Conservation (phyloP, 64 coral and sea anemone genomes). For the Stichodactyla mertensii region DNA sequence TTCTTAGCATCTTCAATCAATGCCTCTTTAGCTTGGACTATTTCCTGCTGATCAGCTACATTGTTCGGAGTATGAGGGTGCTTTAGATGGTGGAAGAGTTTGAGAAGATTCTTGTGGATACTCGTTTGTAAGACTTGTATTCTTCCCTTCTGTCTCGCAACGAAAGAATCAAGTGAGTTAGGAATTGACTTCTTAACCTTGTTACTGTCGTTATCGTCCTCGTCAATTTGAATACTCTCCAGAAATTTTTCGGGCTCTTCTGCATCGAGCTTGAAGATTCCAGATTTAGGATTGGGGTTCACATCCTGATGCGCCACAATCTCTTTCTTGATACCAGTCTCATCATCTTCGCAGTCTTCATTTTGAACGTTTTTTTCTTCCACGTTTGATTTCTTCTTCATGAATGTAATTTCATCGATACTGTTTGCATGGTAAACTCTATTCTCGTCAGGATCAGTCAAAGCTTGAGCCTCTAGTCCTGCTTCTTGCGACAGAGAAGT, state of each 20-base stretch:
- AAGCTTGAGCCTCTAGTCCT: conserved; percentile 18
- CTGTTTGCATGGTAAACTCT: background rate
- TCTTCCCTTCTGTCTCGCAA: conserved; percentile 6
- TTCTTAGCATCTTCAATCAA: conserved; percentile 11
- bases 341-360: background rate
- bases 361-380: background rate
- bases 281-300: background rate
- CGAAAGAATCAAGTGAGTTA: background rate
- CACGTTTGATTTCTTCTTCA: conserved; percentile 23
- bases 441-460: conserved; percentile 25
- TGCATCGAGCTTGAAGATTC: background rate
- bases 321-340: background rate
- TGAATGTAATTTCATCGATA: conserved; percentile 2
- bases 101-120: conserved; percentile 55
- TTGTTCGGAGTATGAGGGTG: background rate
- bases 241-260: background rate
- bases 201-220: background rate
- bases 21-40: conserved; percentile 1
- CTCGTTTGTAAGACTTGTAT: conserved; percentile 45
- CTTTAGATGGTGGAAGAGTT: conserved; percentile 61
- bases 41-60: background rate
- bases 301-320: background rate
- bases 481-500: conserved; percentile 5
- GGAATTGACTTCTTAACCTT: background rate
- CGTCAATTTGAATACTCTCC: conserved; percentile 6